These are phyloP conservation scores for Dendroctonus valens DNA, from an alignment of 1,140 invertebrate species.

Conservation along the genomic window DNA sequence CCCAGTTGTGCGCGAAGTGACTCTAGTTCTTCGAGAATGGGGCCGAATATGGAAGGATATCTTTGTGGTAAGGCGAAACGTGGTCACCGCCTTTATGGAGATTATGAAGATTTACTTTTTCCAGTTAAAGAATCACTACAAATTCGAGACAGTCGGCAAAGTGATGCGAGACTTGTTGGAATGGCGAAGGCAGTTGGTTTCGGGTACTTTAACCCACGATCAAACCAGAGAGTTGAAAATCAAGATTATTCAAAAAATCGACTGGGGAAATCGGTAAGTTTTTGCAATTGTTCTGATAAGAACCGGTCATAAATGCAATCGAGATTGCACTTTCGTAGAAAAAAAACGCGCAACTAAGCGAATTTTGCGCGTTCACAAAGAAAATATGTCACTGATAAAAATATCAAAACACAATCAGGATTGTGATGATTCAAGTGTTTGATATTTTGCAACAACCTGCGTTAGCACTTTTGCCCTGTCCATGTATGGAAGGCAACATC, in stretches of 20 bases:
- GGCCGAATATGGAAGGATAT: conserved; percentile 86
- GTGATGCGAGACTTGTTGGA: conserved; percentile 88
- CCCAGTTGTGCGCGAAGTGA: conserved; percentile 86
- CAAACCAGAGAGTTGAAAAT: conserved; percentile 82
- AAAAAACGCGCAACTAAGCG: too few species aligned
- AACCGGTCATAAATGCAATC: too few species aligned
- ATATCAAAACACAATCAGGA: too few species aligned
- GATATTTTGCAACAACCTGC: too few species aligned
- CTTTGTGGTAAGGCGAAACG: conserved; percentile 71
- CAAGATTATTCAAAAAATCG: conserved; percentile 86
- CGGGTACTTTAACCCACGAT: conserved; percentile 84
- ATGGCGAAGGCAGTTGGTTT: conserved; percentile 77
- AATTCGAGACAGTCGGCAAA: conserved; percentile 77
- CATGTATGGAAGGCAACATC: too few species aligned
- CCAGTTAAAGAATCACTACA: conserved; percentile 77
- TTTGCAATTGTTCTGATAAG: neutral
- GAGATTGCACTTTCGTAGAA: too few species aligned
- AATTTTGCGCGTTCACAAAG: too few species aligned
- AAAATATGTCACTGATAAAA: too few species aligned
- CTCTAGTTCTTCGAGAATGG: conserved; percentile 90
- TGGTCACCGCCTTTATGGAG: neutral
- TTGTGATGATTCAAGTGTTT: too few species aligned
- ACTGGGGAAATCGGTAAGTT: conserved; percentile 93
- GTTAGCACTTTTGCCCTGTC: too few species aligned
- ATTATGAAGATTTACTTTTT: conserved; percentile 14